Percentiles rank a stretch among this genome's conserved stretches.
phyloP scores from a whole-genome alignment of 2,113 vertebrate genomes.

The Callocephalon fimbriatum region DNA sequence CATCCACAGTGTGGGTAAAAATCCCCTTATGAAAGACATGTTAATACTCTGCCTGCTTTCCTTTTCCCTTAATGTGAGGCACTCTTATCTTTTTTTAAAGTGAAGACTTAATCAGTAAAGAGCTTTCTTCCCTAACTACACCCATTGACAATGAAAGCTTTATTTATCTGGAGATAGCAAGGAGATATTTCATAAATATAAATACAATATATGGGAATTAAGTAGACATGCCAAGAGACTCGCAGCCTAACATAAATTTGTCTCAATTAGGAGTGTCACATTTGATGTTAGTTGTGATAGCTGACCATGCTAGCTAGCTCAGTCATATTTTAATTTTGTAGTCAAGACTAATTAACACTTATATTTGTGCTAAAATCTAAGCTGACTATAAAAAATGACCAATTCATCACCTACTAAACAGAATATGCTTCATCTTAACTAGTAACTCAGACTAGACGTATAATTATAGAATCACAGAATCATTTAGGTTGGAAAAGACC shows the following conservation, averaged over 20 bases:
- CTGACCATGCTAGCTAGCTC: background rate
- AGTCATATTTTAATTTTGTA: background rate
- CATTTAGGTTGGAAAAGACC: background rate
- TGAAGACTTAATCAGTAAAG: background rate
- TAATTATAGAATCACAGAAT: background rate
- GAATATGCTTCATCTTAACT: background rate
- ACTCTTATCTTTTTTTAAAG: background rate
- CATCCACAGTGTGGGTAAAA: background rate
- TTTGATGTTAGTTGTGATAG: background rate
- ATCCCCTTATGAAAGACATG: background rate
- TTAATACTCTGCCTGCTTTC: background rate
- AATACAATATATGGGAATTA: background rate
- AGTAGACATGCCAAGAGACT: background rate
- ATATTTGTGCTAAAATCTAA: background rate
- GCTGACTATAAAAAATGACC: background rate
- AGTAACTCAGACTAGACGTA: background rate
- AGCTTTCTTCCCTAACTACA: background rate
- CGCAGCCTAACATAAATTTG: background rate
- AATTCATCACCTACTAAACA: background rate
- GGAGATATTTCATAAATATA: background rate
- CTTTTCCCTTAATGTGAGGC: background rate
- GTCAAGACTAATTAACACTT: slow-evolving; percentile 8
- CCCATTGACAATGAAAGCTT: background rate
- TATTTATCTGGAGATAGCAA: background rate
- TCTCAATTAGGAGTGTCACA: background rate